Evolutionary conservation across 2,888 invertebrate species (phyloP).

Genomic region (Myopa testacea): DNA sequence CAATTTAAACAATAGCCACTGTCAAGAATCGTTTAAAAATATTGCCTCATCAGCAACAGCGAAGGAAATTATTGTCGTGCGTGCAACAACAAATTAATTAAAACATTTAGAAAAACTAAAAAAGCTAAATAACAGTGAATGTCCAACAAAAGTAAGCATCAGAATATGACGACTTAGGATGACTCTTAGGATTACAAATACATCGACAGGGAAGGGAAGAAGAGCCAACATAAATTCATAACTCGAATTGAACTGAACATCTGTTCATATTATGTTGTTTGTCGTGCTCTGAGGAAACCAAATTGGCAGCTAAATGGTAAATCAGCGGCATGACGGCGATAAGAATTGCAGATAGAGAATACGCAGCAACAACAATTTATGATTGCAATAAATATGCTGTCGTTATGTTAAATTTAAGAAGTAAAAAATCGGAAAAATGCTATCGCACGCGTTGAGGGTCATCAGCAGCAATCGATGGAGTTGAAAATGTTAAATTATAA

Average conservation of each 20-base stretch:
- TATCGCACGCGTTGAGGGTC: constrained; percentile 30
- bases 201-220: not conserved
- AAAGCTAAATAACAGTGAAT: constrained; percentile 9
- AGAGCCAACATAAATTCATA: not conserved
- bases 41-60: not conserved
- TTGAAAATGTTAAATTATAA: constrained; percentile 1
- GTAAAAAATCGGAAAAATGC: not conserved
- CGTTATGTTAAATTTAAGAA: not conserved
- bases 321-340: constrained; percentile 13
- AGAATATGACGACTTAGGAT: not conserved
- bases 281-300: not conserved
- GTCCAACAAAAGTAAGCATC: not conserved
- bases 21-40: not conserved
- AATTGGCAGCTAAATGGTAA: constrained; percentile 3
- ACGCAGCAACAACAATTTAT: not conserved
- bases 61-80: not conserved
- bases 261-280: constrained; percentile 10
- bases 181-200: not conserved
- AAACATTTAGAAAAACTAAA: constrained; percentile 1
- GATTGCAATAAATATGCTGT: constrained; percentile 1
- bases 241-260: constrained; percentile 1
- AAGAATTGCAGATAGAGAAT: not conserved
- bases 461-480: constrained; percentile 2
- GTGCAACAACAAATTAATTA: constrained; percentile 13
- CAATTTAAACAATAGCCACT: constrained; percentile 4